Evolutionary conservation across 1,140 invertebrate species (phyloP), one percentile per base, ranked within the genome.

Genomic region (Eupristina koningsbergeri): DNA sequence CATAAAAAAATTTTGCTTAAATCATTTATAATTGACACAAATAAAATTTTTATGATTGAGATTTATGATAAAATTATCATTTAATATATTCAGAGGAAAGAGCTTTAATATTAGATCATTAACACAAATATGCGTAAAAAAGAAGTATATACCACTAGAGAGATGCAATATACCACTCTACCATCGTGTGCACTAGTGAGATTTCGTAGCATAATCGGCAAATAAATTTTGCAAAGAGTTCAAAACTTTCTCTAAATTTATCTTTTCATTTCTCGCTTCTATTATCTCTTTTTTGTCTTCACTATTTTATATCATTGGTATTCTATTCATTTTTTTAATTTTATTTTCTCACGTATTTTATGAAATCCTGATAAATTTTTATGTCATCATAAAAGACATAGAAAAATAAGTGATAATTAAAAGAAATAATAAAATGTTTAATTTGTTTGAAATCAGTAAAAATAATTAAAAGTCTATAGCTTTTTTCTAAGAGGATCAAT

Each of bases 101-200:
- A 69, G 64, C 45, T 77, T 83, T 77, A 77, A 53, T 76, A 77
- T 83, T 41, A 63, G 81, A 39, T 64, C 45, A 61, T 63, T 83
- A 83, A 83, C 77, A 77, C 81, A 63, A 83, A 34, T 69, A 83
- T 74, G 74, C 74, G 81, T 76, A 83, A 82, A 83, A 82, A 83
- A 76, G 73, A 83, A 34, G 69, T 83, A 77, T 83, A 77, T 74
- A 75, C 29, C 13, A 73, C 36, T 74, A 41, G 36, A 19, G 39
- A 50, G 29, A 63, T 50, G 29, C 53, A 26, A 41, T 61, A 74
- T 63, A 63, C 45, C n/a, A 58, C 34, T 34, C 34, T 63, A 71
- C 75, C 53, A 39, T 31, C 11, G 1, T 80, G 47, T 22, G 47
- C 22, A n/a, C 7, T 9, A 31, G 69, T 41, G 63, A 47, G 64